Conservation (phyloP, 1,140 invertebrate species). For the Thereuonema tuberculata region DNA sequence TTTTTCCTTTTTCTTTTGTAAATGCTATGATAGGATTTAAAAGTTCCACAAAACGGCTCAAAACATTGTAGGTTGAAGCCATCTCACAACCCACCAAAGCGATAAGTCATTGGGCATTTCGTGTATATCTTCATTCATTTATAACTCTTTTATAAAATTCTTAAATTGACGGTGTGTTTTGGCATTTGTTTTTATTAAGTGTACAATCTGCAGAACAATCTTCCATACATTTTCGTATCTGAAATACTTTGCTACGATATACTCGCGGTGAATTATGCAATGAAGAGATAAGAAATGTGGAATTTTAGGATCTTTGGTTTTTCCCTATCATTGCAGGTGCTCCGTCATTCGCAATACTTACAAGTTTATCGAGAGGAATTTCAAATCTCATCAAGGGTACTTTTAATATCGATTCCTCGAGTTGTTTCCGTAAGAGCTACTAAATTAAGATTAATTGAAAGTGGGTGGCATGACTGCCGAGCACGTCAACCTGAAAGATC, state of each 20-base stretch:
- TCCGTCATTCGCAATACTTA: slow-evolving; percentile 14
- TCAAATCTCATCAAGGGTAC: background rate
- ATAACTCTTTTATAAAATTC: slow-evolving; percentile 11
- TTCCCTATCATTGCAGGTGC: slow-evolving; percentile 15
- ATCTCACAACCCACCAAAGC: slow-evolving; percentile 14
- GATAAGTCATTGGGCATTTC: slow-evolving; percentile 3
- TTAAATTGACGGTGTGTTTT: slow-evolving; percentile 8
- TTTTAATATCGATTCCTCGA: background rate
- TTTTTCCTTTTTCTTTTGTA: slow-evolving; percentile 11
- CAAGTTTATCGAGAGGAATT: background rate
- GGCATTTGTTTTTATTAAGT: slow-evolving; percentile 7
- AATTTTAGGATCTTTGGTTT: slow-evolving; percentile 5
- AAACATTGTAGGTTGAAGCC: slow-evolving; percentile 14
- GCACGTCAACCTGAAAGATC: too few relatives aligned
- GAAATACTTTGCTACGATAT: slow-evolving; percentile 8
- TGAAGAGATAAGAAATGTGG: background rate
- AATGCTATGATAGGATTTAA: slow-evolving; percentile 12
- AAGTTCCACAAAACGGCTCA: slow-evolving; percentile 16
- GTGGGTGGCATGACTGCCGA: too few relatives aligned
- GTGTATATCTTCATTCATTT: slow-evolving; percentile 2
- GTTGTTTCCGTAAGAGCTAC: background rate
- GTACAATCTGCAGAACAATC: slow-evolving; percentile 7
- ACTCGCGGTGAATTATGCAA: slow-evolving; percentile 3
- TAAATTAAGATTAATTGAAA: background rate
- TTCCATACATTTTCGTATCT: slow-evolving; percentile 2